Conservation (phyloP, 2,113 vertebrate species). For the Centropristis striata region DNA sequence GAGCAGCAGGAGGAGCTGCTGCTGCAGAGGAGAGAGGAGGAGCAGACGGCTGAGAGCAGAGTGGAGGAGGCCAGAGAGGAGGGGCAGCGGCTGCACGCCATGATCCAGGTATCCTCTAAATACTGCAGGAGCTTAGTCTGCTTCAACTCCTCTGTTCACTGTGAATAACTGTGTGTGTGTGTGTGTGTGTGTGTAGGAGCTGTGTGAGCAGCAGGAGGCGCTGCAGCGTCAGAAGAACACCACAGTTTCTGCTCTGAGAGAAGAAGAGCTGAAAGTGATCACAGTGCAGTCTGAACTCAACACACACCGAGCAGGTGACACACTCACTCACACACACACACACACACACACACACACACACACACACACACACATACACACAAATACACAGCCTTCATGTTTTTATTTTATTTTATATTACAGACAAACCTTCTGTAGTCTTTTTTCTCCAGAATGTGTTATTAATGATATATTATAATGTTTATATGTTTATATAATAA, state of each 20-base stretch:
- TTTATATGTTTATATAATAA: too few relatives aligned
- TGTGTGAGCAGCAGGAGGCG: conserved; percentile 47
- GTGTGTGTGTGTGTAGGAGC: conserved; percentile 38
- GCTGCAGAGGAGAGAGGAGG: conserved; percentile 35
- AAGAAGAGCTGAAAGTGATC: conserved; percentile 28
- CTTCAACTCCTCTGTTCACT: background rate
- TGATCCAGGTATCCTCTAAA: conserved; percentile 22
- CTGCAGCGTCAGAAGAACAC: conserved; percentile 24
- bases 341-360: conserved; percentile 11
- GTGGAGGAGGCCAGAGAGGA: conserved; percentile 35
- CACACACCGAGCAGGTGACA: conserved; percentile 29
- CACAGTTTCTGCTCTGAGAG: background rate
- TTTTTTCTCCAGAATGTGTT: too few relatives aligned
- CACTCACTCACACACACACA: background rate
- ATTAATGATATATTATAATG: too few relatives aligned
- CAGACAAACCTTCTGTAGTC: too few relatives aligned
- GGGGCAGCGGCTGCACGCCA: background rate
- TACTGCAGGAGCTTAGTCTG: background rate
- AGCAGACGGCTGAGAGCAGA: background rate
- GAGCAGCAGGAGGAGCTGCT: conserved; percentile 38
- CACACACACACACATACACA: background rate
- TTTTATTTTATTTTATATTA: too few relatives aligned
- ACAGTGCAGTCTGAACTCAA: conserved; percentile 30
- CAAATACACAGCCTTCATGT: too few relatives aligned
- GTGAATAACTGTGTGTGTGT: background rate